Percentiles rank a stretch among this genome's conserved stretches.
These are phyloP conservation scores for Pithecia hirsuta DNA, from an alignment of 2,797 vertebrate species.

Conservation along the genomic window DNA sequence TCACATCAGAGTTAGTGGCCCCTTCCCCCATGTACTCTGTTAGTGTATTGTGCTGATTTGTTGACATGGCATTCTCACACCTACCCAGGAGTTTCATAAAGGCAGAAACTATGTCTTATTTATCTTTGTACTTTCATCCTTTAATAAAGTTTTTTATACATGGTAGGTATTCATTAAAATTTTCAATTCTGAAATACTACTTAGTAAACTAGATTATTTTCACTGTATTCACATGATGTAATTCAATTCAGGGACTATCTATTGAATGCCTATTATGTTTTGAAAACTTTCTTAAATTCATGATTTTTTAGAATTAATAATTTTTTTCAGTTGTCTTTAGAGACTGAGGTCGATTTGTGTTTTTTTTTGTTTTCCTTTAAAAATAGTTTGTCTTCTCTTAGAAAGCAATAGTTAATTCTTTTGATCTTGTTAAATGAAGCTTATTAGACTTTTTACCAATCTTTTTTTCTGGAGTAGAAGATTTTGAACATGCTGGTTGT, in stretches of 20 bases:
- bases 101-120: not conserved
- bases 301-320: not conserved
- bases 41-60: not conserved
- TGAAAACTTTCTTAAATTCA: not conserved
- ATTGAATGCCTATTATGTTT: not conserved
- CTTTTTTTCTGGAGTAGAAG: not conserved
- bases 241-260: not conserved
- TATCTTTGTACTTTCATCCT: not conserved
- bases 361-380: conserved; percentile 3
- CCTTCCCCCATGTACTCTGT: not conserved
- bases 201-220: not conserved
- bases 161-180: not conserved
- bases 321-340: conserved; percentile 11
- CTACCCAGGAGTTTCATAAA: not conserved
- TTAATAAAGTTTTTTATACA: not conserved
- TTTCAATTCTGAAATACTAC: not conserved
- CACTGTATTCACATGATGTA: not conserved
- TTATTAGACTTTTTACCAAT: not conserved
- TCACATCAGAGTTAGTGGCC: not conserved
- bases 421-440: not conserved
- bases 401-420: not conserved
- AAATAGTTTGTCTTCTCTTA: not conserved
- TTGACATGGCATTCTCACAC: not conserved
- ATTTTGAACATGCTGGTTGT: not conserved
- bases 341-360: not conserved